Percentiles rank a stretch among this genome's conserved stretches.
Evolutionary conservation across 2,888 invertebrate species (phyloP).

Genomic region (Yponomeuta cagnagella): DNA sequence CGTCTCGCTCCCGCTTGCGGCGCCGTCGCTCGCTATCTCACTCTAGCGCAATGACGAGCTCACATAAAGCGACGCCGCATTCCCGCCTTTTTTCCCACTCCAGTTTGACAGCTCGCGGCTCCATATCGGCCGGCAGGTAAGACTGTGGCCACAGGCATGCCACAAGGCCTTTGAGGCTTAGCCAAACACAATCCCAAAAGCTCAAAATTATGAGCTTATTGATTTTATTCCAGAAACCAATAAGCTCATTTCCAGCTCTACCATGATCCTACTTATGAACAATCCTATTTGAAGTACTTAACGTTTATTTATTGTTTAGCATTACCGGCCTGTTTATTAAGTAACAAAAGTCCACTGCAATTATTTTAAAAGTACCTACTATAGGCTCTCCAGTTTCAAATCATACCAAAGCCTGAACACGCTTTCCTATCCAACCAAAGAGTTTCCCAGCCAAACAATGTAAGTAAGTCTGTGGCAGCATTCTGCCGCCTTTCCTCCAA

Average conservation of each 20-base stretch:
- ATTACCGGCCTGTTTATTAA: too few species aligned
- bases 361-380: too few species aligned
- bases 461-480: too few species aligned
- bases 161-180: neutral
- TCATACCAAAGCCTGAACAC: too few species aligned
- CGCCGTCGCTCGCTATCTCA: conserved; percentile 36
- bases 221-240: neutral
- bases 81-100: conserved; percentile 78
- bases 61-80: conserved; percentile 75
- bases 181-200: neutral
- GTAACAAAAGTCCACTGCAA: too few species aligned
- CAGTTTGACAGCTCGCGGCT: conserved; percentile 76
- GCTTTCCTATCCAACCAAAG: too few species aligned
- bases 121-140: conserved; percentile 73
- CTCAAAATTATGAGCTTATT: conserved; percentile 5
- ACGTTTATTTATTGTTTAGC: too few species aligned
- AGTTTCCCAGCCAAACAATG: too few species aligned
- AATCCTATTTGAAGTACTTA: too few species aligned
- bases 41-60: conserved; percentile 71
- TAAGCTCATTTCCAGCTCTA: too few species aligned
- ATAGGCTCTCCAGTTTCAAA: too few species aligned
- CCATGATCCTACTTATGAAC: neutral
- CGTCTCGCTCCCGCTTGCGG: conserved; percentile 46
- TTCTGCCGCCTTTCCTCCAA: too few species aligned
- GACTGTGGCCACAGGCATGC: conserved; percentile 57